phyloP scores from a whole-genome alignment of 1,140 invertebrate genomes.

The Oscheius sp. region DNA sequence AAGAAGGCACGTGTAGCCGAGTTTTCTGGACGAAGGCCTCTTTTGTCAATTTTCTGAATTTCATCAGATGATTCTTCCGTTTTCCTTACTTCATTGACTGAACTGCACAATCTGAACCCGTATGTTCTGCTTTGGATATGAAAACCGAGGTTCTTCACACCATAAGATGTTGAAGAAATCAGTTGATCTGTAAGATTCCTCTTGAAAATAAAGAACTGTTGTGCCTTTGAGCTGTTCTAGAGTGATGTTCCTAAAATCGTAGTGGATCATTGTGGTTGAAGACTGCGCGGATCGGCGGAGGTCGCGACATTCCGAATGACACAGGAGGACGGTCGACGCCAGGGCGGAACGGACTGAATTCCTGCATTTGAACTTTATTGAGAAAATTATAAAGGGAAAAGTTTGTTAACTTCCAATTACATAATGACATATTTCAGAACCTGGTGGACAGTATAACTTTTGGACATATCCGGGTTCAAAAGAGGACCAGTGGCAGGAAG shows the following conservation, averaged over 20 bases:
- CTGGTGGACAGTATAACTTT: too few relatives aligned
- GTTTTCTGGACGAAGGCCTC: background rate
- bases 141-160: slow-evolving; percentile 18
- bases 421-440: too few relatives aligned
- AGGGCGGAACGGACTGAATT: too few relatives aligned
- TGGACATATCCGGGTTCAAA: too few relatives aligned
- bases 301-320: slow-evolving; percentile 16
- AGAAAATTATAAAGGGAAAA: too few relatives aligned
- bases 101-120: background rate
- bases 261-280: background rate
- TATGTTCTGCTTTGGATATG: slow-evolving; percentile 18
- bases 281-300: slow-evolving; percentile 3
- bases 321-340: slow-evolving; percentile 5
- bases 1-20: slow-evolving; percentile 12
- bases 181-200: background rate
- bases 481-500: too few relatives aligned
- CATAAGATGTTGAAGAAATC: background rate
- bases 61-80: background rate
- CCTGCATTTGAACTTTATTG: too few relatives aligned
- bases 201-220: background rate
- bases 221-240: slow-evolving; percentile 6
- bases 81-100: background rate
- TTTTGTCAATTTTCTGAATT: slow-evolving; percentile 20
- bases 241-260: background rate
- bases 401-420: too few relatives aligned